A percentile compares a stretch with the other conserved stretches of the same genome.
These are phyloP conservation scores for Cassiopea xamachana DNA, from an alignment of 30 jellyfish, hydroid and myxozoan species.

Conservation along the genomic window DNA sequence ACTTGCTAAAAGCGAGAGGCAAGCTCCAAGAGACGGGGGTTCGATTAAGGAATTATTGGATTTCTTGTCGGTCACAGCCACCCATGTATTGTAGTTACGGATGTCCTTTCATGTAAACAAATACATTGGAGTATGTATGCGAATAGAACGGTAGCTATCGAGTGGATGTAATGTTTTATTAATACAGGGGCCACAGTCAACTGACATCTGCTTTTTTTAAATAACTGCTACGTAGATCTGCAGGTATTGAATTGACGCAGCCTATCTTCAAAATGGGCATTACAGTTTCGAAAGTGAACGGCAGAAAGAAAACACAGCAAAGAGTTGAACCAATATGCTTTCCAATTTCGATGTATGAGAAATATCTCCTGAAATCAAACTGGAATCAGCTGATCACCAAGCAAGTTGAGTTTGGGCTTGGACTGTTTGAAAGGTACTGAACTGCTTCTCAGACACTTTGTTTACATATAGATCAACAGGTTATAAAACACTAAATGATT, in stretches of 20 bases:
- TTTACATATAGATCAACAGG: neutral
- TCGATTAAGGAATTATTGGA: no score
- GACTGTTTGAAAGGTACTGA: slow-evolving; percentile 52
- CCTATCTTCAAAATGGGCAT: slow-evolving; percentile 33
- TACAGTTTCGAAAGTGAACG: slow-evolving; percentile 1
- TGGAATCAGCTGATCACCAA: slow-evolving; percentile 35
- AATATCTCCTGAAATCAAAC: slow-evolving; percentile 39
- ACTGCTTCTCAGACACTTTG: neutral
- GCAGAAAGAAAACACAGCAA: neutral
- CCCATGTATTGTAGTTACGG: no score
- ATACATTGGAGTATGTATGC: no score
- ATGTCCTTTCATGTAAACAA: no score
- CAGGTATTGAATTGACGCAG: neutral
- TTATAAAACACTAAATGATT: neutral
- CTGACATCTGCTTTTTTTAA: slow-evolving; percentile 7
- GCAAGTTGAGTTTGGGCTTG: slow-evolving; percentile 62
- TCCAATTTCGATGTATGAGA: slow-evolving; percentile 54
- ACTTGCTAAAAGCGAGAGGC: no score
- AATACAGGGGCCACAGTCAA: neutral
- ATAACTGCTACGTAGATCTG: neutral
- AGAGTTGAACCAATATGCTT: slow-evolving; percentile 10
- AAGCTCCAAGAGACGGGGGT: no score
- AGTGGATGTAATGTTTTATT: neutral
- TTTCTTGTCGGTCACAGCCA: no score
- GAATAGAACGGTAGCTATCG: no score